A percentile compares a stretch with the other conserved stretches of the same genome.
These are phyloP conservation scores for Zootermopsis nevadensis DNA, from an alignment of 2,888 invertebrate species.

Conservation along the genomic window DNA sequence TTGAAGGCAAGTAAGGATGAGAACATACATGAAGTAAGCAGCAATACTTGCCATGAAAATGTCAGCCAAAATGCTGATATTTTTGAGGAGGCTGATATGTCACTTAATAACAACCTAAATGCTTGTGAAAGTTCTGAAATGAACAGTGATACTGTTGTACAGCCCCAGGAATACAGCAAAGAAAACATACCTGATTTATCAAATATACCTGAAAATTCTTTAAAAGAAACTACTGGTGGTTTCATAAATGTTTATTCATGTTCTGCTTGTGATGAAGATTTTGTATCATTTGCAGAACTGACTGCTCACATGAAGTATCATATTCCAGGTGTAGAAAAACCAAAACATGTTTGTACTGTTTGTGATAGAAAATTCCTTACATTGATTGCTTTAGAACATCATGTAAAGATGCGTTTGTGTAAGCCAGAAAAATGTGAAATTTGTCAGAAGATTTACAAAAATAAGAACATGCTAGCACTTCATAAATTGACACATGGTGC, in stretches of 20 bases:
- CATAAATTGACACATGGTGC: neutral
- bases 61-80: neutral
- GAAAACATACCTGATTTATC: neutral
- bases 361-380: slow-evolving; percentile 3
- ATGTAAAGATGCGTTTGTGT: neutral
- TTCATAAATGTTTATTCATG: neutral
- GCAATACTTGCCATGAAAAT: neutral
- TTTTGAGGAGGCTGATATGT: neutral
- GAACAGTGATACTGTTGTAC: neutral
- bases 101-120: neutral
- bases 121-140: neutral
- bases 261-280: neutral
- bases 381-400: neutral
- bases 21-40: neutral
- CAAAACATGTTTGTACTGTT: neutral
- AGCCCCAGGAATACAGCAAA: neutral
- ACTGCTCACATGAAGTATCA: slow-evolving; percentile 1
- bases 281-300: neutral
- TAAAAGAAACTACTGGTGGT: neutral
- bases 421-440: neutral
- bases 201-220: neutral
- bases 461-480: neutral
- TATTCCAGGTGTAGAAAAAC: slow-evolving; percentile 8
- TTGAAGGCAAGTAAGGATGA: neutral
- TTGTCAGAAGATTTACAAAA: neutral